Conservation (phyloP, 2,113 vertebrate genomes). For the Catharus bicknelli region DNA sequence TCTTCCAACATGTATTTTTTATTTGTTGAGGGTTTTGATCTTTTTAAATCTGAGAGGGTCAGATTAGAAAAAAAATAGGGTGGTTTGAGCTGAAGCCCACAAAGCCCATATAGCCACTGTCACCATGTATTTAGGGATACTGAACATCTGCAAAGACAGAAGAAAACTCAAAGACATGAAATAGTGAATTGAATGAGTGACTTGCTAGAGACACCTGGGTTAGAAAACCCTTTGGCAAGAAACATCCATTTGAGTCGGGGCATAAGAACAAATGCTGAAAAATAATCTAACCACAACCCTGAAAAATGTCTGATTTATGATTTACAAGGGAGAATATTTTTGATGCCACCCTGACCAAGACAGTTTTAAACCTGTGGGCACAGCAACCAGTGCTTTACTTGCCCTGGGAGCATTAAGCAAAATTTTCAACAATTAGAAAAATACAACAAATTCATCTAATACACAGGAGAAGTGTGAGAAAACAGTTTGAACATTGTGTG, state of each 20-base stretch:
- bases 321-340: not conserved
- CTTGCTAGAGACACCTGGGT: not conserved
- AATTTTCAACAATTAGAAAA: not conserved
- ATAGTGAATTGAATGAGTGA: not conserved
- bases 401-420: not conserved
- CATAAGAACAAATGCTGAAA: not conserved
- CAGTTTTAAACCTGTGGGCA: not conserved
- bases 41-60: not conserved
- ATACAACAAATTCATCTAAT: not conserved
- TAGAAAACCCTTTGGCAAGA: not conserved
- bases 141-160: not conserved
- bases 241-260: not conserved
- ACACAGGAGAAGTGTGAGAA: not conserved
- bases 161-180: not conserved
- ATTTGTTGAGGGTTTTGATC: not conserved
- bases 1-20: not conserved
- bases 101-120: not conserved
- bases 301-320: not conserved
- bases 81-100: not conserved
- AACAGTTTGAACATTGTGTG: not conserved
- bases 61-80: not conserved
- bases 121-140: not conserved
- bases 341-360: not conserved
- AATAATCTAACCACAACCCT: not conserved
- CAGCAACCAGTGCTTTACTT: not conserved